Evolutionary conservation across 2,888 invertebrate genomes (phyloP), one percentile per base, ranked within the genome.

Genomic region (Didymodactylos carnosus): DNA sequence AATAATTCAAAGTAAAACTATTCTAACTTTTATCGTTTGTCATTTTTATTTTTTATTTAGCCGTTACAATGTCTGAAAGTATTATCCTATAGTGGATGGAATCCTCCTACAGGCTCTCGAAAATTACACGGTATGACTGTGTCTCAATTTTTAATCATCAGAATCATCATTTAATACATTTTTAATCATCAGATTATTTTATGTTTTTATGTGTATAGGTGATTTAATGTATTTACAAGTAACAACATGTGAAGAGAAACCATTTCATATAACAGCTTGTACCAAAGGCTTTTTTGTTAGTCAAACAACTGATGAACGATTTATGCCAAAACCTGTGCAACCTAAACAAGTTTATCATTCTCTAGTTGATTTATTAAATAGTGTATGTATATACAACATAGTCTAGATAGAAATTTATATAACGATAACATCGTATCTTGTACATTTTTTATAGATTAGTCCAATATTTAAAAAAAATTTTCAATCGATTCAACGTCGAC

Each of bases 201-300:
- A n/a, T n/a, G n/a, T n/a, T n/a, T n/a, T n/a, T n/a, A 3, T 62
- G 27, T 53, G 6, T 85, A 72, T 39, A 51, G 86, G 98, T 16
- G 98, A 98, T 85, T 87, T 98, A 62, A 89, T 98, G 86, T 98
- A 98, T 84, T 86, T 98, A 78, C 91, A 92, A 83, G 91, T 94
- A 29, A 89, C 94, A 49, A 97, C 97, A 7, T 86, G 94, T 79
- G 98, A 98, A 84, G 95, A 95, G 78, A 92, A 95, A 82, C 91
- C 80, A 80, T 94, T 92, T 83, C 94, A 97, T 84, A 89, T 98
- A 81, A 97, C 97, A 5, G 94, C 95, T 39, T 97, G 94, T 80
- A 91, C 94, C 0, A 87, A 91, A 79, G 97, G 98, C 77, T 98
- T 97, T 86, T 98, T 91, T 84, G 90, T 98, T 74, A 98, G 97